Conservation (phyloP, 2,113 vertebrate species). For the Muntiacus muntjak region DNA sequence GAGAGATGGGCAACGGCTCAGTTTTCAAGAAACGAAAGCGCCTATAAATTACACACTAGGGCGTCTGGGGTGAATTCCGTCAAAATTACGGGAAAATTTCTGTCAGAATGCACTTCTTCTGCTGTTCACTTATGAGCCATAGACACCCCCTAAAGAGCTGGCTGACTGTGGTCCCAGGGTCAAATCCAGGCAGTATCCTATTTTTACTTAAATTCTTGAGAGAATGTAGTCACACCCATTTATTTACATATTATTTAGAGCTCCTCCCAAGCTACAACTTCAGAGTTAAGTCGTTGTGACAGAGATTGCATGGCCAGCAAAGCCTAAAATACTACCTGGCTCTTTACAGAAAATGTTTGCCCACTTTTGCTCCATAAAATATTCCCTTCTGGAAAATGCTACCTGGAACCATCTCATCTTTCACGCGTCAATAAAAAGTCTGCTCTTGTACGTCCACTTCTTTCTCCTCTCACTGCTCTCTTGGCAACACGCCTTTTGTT, state of each 20-base stretch:
- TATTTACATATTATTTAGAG: neutral
- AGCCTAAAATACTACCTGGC: neutral
- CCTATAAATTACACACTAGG: neutral
- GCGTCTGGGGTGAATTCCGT: neutral
- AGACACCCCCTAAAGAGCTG: too few relatives aligned
- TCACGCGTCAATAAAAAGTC: neutral
- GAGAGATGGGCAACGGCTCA: neutral
- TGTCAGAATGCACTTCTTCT: neutral
- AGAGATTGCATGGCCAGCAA: neutral
- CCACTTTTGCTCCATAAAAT: neutral
- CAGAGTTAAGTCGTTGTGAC: neutral
- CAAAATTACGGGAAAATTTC: neutral
- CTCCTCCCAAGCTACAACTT: neutral
- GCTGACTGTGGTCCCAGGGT: neutral
- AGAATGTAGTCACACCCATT: neutral
- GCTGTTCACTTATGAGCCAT: neutral
- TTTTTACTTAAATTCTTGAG: neutral
- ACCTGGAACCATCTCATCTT: neutral
- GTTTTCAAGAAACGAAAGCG: neutral
- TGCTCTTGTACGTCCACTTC: neutral
- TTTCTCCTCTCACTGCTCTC: neutral
- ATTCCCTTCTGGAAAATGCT: neutral
- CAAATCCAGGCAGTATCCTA: neutral
- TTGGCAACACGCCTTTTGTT: neutral
- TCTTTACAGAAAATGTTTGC: neutral